A percentile compares a stretch with the other conserved stretches of the same genome.
Conservation (phyloP, 2,888 invertebrate genomes). For the Hydriomena furcata region DNA sequence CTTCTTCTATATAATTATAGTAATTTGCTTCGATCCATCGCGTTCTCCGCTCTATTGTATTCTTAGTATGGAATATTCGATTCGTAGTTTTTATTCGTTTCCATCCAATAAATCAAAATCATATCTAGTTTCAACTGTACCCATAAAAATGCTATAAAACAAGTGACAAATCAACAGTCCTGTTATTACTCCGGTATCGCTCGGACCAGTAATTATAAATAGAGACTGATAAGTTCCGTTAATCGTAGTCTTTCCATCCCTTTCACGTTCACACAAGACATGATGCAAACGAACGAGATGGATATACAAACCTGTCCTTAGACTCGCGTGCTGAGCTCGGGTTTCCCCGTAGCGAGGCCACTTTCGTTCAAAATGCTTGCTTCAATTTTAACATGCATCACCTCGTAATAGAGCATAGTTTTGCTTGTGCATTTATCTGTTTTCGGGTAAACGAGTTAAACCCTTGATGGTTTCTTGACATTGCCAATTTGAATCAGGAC, state of each 20-base stretch:
- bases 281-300: conserved; percentile 42
- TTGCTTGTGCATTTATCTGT: conserved; percentile 14
- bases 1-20: too few species aligned
- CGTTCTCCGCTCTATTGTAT: too few species aligned
- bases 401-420: conserved; percentile 29
- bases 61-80: not conserved
- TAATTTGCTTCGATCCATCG: too few species aligned
- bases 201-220: conserved; percentile 67
- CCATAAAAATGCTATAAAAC: conserved; percentile 48
- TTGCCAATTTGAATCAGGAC: conserved; percentile 42
- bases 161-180: conserved; percentile 39
- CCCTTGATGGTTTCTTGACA: conserved; percentile 39
- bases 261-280: conserved; percentile 35
- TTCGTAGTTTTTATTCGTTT: not conserved
- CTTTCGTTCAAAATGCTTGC: conserved; percentile 55
- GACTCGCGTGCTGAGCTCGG: conserved; percentile 55
- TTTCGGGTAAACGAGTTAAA: conserved; percentile 35
- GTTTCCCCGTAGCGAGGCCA: conserved; percentile 58
- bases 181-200: conserved; percentile 59
- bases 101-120: not conserved
- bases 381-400: conserved; percentile 33
- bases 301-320: conserved; percentile 50
- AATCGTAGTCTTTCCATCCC: conserved; percentile 43
- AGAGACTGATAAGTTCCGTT: conserved; percentile 71
- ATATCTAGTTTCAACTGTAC: conserved; percentile 3